A percentile compares a stretch with the other conserved stretches of the same genome.
phyloP scores from a whole-genome alignment of 2,797 vertebrate species.

The Melanotaenia parkinsoni region DNA sequence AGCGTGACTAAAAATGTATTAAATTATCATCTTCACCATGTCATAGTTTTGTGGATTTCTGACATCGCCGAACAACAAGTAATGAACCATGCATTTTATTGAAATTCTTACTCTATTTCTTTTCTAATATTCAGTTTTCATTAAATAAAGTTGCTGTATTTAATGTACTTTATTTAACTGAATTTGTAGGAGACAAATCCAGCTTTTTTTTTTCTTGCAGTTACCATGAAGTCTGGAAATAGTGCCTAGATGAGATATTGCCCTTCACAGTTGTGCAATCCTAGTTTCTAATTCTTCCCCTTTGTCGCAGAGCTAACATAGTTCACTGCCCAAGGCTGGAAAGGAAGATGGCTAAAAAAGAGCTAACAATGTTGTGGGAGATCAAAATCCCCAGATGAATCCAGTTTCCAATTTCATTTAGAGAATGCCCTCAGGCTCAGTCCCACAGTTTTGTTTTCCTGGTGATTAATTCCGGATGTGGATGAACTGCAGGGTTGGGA shows the following conservation, averaged over 20 bases:
- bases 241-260: slow-evolving; percentile 8
- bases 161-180: neutral
- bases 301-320: slow-evolving; percentile 33
- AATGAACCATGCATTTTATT: neutral
- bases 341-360: slow-evolving; percentile 49
- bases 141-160: neutral
- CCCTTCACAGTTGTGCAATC: slow-evolving; percentile 32
- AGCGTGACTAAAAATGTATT: neutral
- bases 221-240: slow-evolving; percentile 10
- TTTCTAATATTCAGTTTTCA: neutral
- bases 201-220: neutral
- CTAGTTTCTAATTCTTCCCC: slow-evolving; percentile 18
- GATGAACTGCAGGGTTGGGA: slow-evolving; percentile 14
- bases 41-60: neutral
- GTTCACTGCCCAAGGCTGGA: slow-evolving; percentile 36
- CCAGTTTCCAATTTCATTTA: slow-evolving; percentile 59
- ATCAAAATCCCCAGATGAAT: slow-evolving; percentile 53
- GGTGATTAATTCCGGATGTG: slow-evolving; percentile 54
- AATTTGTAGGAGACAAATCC: neutral
- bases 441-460: slow-evolving; percentile 54
- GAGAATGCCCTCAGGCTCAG: slow-evolving; percentile 26
- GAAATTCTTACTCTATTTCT: neutral
- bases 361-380: slow-evolving; percentile 47
- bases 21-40: neutral
- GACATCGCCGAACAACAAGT: neutral